These are phyloP conservation scores for Lepidurus arcticus DNA, from an alignment of 1,140 invertebrate genomes.

Conservation along the genomic window DNA sequence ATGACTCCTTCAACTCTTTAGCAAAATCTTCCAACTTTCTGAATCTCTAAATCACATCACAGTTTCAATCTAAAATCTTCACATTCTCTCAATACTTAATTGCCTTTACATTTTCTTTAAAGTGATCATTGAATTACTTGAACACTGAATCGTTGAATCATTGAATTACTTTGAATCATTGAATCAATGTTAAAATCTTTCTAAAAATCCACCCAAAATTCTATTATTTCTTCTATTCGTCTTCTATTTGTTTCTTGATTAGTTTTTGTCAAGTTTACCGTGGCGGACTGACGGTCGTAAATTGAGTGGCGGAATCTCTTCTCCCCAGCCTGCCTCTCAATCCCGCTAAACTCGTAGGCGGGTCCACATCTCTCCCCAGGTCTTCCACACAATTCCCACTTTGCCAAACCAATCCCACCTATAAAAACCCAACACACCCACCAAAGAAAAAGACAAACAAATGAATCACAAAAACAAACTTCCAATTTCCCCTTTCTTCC, in stretches of 20 bases:
- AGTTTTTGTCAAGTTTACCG: conserved; percentile 46
- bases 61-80: conserved; percentile 6
- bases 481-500: not conserved
- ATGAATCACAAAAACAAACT: not conserved
- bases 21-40: too few relatives aligned
- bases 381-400: conserved; percentile 90
- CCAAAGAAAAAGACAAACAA: not conserved
- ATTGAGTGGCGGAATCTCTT: conserved; percentile 79
- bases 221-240: conserved; percentile 37
- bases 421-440: not conserved
- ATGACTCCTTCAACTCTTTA: too few relatives aligned
- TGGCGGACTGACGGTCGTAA: conserved; percentile 72
- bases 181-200: not conserved
- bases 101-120: not conserved
- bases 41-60: not conserved
- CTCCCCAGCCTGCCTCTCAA: conserved; percentile 53
- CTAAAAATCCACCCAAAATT: not conserved
- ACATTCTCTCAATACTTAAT: not conserved
- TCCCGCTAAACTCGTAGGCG: conserved; percentile 29
- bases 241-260: too few relatives aligned
- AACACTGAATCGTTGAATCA: not conserved
- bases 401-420: conserved; percentile 82
- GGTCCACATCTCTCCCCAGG: conserved; percentile 52
- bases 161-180: not conserved
- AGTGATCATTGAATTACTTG: not conserved